Base-by-base conservation (phyloP, 2,113 vertebrate genomes). In the Cynopterus brachyotis region DNA sequence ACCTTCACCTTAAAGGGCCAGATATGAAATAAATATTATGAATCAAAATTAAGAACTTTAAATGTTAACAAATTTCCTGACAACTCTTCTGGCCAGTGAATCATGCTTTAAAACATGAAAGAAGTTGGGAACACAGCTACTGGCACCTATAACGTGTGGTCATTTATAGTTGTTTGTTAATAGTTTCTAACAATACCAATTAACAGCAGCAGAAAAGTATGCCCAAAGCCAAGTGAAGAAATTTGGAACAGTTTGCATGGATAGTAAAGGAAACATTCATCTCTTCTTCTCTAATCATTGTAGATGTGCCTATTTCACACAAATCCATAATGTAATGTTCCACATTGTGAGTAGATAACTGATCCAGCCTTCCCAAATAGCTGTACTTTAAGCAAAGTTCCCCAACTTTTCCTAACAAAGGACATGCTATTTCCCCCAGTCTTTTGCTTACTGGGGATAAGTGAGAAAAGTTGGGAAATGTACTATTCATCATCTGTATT, bases 41-140 rank as follows among this genome's bases (percentile, higher is more conserved):
- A 91, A 53, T 66, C 53, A 94, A 93, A 96, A 60, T 69, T 62
- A 95, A 82, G 57, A 95, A 55, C 42, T 88, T 88, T 75, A 92
- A 81, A 85, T 82, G 89, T 91, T 93, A 97, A 86, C 19, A 85
- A 53, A 66, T 62, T 85, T 94, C 55, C 73, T 62, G 75, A 70
- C 32, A 97, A 87, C 37, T 94, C 17, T 89, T 42, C 66, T 70
- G 28, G 76, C 42, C 75, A 95, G 53, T 28, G 50, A 55, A 60
- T 64, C n/a, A 85, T 47, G 30, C 28, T 91, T 95, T 85, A 91
- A 91, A 87, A 83, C 15, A 89, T 4, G 3, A 80, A 92, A 70
- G 72, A 91, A 76, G 35, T 42, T 91, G 78, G 70, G 22, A 95
- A 57, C 30, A 85, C n/a, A 72, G 59, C 30, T 55, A 79, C 35